Evolutionary conservation across 1,140 invertebrate species (phyloP), one percentile per base, ranked within the genome.

Genomic region (Odontomachus brunneus): DNA sequence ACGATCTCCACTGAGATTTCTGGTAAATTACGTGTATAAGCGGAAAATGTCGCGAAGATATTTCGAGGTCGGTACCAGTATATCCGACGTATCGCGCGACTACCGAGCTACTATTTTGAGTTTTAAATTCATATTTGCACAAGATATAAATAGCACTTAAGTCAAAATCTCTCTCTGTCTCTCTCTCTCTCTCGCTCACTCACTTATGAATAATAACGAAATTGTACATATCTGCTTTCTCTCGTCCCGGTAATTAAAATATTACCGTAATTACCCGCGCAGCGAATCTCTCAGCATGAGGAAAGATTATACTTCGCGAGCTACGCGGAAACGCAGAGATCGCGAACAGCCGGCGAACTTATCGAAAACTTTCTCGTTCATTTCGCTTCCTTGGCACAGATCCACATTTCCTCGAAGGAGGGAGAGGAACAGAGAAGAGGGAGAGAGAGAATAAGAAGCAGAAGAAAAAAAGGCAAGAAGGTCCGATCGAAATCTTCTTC

Each of bases 321-420:
- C 11, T 78, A 55, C 29, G 49, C 7, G 62, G 29, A 67, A 44
- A 26, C 17, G 22, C 38, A 24, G 14, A 59, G 22, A 76, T 71
- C 38, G 51, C 53, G 75, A 69, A 26, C 51, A 26, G n/a, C 19
- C 48, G 48, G 48, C 57, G 19, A 84, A 86, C 74, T 86, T 87
- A 66, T 86, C 65, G 62, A 75, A 74, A 86, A 87, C 69, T 87
- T 87, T 87, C 14, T 44, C 69, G 29, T 44, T 44, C 49, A 59
- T 71, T 19, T 57, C 14, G 17, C 57, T 48, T 80, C n/a, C 24
- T 15, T 59, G 53, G 24, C 38, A 29, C 22, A 33, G 11, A 29
- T 80, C 65, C 33, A 78, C 51, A n/a, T 57, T 38, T 0, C 7
- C 48, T n/a, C 15, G 24, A 66, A 15, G 24, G n/a, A 38, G 48